Conservation (phyloP, 2,888 invertebrate species). For the Escarpia spicata region DNA sequence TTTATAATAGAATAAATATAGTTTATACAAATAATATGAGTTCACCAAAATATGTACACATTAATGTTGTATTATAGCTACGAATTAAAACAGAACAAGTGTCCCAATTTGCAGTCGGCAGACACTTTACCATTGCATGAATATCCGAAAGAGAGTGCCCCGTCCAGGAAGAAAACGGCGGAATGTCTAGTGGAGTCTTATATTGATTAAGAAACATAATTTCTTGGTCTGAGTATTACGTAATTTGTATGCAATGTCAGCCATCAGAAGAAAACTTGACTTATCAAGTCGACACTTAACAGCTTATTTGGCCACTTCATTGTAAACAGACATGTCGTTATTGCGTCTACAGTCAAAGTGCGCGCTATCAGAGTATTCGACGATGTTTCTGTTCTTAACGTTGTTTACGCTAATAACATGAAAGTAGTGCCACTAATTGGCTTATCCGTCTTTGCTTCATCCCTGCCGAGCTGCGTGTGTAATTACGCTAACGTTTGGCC, state of each 20-base stretch:
- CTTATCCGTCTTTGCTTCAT: neutral
- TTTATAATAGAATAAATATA: too few species aligned
- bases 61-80: neutral
- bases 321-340: neutral
- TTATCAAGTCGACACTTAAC: neutral
- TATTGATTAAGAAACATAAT: neutral
- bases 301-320: constrained; percentile 1
- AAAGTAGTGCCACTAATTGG: neutral
- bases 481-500: neutral
- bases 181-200: neutral
- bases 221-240: neutral
- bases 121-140: too few species aligned
- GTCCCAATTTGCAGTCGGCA: neutral
- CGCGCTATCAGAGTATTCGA: neutral
- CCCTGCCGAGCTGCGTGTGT: neutral
- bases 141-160: too few species aligned
- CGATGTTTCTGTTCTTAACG: neutral
- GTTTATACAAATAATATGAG: too few species aligned
- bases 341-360: neutral
- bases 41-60: neutral
- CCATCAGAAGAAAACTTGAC: neutral
- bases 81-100: neutral
- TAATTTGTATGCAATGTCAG: neutral
- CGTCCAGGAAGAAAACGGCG: neutral
- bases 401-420: constrained; percentile 6